phyloP scores from a whole-genome alignment of 1,140 invertebrate species.

The Centruroides sculpturatus region DNA sequence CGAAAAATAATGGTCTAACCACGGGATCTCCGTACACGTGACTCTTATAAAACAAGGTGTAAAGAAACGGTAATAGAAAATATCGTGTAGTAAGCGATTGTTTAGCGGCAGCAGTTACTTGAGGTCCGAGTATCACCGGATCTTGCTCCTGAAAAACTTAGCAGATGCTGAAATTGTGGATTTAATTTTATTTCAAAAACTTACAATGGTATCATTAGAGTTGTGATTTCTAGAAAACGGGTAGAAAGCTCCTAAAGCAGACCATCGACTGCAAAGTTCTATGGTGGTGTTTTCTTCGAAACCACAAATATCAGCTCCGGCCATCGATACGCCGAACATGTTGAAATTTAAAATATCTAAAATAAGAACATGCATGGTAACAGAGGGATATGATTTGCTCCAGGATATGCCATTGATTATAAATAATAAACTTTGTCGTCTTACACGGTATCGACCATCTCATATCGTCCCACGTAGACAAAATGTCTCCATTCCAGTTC shows the following conservation, averaged over 20 bases:
- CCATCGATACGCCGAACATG: slow-evolving; percentile 51
- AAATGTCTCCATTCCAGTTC: slow-evolving; percentile 43
- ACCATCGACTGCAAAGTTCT: slow-evolving; percentile 60
- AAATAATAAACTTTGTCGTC: neutral
- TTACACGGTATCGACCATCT: slow-evolving; percentile 32
- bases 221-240: slow-evolving; percentile 72
- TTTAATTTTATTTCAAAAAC: slow-evolving; percentile 30
- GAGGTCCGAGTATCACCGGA: slow-evolving; percentile 37
- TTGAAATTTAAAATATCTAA: slow-evolving; percentile 51
- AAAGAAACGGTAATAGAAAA: slow-evolving; percentile 35
- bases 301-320: slow-evolving; percentile 31
- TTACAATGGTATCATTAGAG: slow-evolving; percentile 52
- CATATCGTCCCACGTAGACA: slow-evolving; percentile 33
- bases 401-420: neutral
- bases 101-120: slow-evolving; percentile 17
- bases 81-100: slow-evolving; percentile 30
- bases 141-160: slow-evolving; percentile 23
- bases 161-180: no score
- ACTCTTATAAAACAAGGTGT: slow-evolving; percentile 32
- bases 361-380: neutral
- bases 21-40: slow-evolving; percentile 24
- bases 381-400: neutral
- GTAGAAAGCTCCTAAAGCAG: slow-evolving; percentile 44
- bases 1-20: slow-evolving; percentile 52
- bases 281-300: slow-evolving; percentile 27